Percentiles rank a stretch among this genome's conserved stretches.
Conservation (phyloP, 2,113 vertebrate genomes). For the Theristicus caerulescens region DNA sequence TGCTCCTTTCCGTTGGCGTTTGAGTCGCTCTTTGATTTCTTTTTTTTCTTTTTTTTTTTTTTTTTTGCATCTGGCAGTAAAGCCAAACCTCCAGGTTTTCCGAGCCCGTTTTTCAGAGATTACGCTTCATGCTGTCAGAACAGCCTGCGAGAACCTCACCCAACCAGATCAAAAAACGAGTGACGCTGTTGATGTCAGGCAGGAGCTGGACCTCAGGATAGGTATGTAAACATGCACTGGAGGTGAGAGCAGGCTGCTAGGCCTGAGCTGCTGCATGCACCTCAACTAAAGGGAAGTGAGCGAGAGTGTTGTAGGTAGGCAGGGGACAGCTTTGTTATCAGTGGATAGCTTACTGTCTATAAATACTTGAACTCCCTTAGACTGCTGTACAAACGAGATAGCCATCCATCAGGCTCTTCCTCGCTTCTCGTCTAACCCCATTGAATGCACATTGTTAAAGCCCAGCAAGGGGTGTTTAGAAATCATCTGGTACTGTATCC, state of each 20-base stretch:
- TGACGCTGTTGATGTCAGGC: constrained; percentile 91
- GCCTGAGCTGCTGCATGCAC: not conserved
- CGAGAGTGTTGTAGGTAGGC: not conserved
- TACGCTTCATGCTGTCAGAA: constrained; percentile 83
- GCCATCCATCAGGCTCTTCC: not conserved
- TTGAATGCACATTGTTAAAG: not conserved
- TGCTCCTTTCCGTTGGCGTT: not conserved
- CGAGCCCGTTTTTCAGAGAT: constrained; percentile 97
- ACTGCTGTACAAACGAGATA: not conserved
- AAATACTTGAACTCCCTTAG: not conserved
- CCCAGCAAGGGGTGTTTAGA: not conserved
- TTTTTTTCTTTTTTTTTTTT: not conserved
- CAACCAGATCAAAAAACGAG: constrained; percentile 85
- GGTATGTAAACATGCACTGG: constrained; percentile 59
- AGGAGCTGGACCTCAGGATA: constrained; percentile 94
- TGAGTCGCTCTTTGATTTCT: not conserved
- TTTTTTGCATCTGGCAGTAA: constrained; percentile 72
- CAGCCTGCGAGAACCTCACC: constrained; percentile 87
- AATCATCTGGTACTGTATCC: not conserved
- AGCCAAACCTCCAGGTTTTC: constrained; percentile 84
- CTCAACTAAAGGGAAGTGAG: not conserved
- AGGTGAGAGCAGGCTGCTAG: not conserved
- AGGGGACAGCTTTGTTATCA: not conserved
- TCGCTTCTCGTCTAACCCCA: not conserved
- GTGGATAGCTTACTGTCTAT: not conserved